Conservation (phyloP, 1,140 invertebrate genomes). For the Drosophila leontia region DNA sequence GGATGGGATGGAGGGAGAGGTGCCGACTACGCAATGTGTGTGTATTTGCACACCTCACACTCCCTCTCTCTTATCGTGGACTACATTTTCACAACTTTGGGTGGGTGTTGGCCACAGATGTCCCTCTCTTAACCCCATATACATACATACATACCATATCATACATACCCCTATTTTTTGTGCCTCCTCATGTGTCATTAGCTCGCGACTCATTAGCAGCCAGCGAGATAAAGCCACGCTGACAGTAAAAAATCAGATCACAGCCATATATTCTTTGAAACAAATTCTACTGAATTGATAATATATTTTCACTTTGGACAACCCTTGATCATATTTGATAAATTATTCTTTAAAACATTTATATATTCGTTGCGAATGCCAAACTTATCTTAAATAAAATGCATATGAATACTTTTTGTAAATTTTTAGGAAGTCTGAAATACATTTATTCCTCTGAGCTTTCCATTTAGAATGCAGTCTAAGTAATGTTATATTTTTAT, state of each 20-base stretch:
- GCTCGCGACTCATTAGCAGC: slow-evolving; percentile 15
- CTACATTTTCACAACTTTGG: slow-evolving; percentile 65
- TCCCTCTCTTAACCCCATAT: slow-evolving; percentile 1
- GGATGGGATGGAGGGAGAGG: not conserved
- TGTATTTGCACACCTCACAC: slow-evolving; percentile 57
- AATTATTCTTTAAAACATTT: too few relatives aligned
- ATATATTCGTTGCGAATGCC: too few relatives aligned
- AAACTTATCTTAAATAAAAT: too few relatives aligned
- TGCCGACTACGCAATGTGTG: slow-evolving; percentile 43
- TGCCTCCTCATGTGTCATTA: slow-evolving; percentile 14
- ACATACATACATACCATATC: not conserved
- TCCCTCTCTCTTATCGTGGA: slow-evolving; percentile 28
- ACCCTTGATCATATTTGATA: too few relatives aligned
- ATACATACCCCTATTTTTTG: slow-evolving; percentile 2
- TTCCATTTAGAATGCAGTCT: too few relatives aligned
- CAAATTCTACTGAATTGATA: too few relatives aligned
- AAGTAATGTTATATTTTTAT: too few relatives aligned
- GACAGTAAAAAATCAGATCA: slow-evolving; percentile 10
- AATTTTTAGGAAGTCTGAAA: too few relatives aligned
- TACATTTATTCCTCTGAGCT: too few relatives aligned
- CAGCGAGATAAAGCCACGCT: slow-evolving; percentile 4
- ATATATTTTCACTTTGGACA: too few relatives aligned
- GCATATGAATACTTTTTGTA: too few relatives aligned
- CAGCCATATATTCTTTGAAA: not conserved
- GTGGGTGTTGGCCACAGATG: slow-evolving; percentile 69